phyloP scores from a whole-genome alignment of 2,888 invertebrate genomes.

The Leptura quadrifasciata region DNA sequence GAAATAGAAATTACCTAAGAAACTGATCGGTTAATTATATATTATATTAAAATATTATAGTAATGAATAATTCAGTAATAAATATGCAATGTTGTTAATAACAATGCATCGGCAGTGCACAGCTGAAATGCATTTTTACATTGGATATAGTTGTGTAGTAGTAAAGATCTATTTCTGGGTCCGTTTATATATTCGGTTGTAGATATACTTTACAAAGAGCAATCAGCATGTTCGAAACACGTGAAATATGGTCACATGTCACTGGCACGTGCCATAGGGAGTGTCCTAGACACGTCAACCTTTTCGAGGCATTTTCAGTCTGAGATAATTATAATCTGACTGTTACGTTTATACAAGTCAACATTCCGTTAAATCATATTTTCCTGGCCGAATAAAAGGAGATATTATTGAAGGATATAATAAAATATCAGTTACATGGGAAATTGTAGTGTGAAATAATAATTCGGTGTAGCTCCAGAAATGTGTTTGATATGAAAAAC shows the following conservation, averaged over 20 bases:
- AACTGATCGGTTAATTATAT: too few species aligned
- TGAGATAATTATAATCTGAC: conserved; percentile 14
- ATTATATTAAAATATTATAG: too few species aligned
- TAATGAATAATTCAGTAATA: too few species aligned
- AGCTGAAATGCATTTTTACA: too few species aligned
- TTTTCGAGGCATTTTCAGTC: conserved; percentile 29
- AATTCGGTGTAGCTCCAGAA: too few species aligned
- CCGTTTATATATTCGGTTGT: not conserved
- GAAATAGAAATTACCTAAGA: too few species aligned
- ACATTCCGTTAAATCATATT: conserved; percentile 12
- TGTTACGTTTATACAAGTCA: not conserved
- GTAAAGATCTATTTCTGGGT: not conserved
- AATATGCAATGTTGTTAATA: too few species aligned
- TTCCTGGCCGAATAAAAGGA: not conserved
- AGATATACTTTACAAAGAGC: conserved; percentile 16
- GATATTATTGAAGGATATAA: too few species aligned
- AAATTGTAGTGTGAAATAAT: too few species aligned
- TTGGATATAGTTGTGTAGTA: not conserved
- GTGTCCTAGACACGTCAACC: conserved; percentile 36
- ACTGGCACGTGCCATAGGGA: conserved; percentile 43
- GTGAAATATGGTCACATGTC: conserved; percentile 49
- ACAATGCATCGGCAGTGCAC: too few species aligned
- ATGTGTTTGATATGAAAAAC: too few species aligned
- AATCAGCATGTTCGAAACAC: conserved; percentile 45
- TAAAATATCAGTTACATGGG: too few species aligned